Percentiles rank a stretch among this genome's conserved stretches.
phyloP scores from a whole-genome alignment of 2,888 invertebrate species.

The Abrostola tripartita region DNA sequence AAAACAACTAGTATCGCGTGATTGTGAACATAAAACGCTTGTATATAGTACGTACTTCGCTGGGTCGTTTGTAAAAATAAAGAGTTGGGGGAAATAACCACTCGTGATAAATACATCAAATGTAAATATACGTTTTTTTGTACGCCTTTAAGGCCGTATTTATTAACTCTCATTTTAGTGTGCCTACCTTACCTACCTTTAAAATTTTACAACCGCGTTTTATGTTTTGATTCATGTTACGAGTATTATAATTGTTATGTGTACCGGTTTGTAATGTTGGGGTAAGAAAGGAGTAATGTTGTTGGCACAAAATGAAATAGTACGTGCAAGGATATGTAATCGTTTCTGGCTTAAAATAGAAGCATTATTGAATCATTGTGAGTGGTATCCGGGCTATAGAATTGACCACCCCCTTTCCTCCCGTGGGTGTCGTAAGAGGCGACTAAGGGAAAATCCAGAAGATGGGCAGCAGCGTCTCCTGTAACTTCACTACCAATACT shows the following conservation, averaged over 20 bases:
- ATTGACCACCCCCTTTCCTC: too few relatives aligned
- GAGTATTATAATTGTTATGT: constrained; percentile 20
- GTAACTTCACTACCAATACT: too few relatives aligned
- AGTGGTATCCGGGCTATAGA: too few relatives aligned
- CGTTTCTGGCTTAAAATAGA: neutral
- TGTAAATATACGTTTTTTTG: constrained; percentile 27
- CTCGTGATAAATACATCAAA: constrained; percentile 56
- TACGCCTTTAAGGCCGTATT: constrained; percentile 13
- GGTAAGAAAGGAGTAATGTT: constrained; percentile 7
- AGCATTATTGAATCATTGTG: too few relatives aligned
- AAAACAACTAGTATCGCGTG: constrained; percentile 49
- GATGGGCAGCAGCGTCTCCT: too few relatives aligned
- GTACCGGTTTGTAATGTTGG: constrained; percentile 1
- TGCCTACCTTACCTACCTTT: constrained; percentile 5
- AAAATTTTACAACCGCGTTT: constrained; percentile 33
- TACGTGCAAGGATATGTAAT: neutral
- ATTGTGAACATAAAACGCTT: constrained; percentile 35
- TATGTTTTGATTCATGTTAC: constrained; percentile 26
- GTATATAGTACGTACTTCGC: constrained; percentile 37
- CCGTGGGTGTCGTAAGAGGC: too few relatives aligned
- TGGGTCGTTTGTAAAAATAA: constrained; percentile 52
- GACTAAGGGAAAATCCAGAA: too few relatives aligned
- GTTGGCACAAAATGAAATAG: neutral
- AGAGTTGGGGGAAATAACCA: constrained; percentile 43
- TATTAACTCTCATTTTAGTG: constrained; percentile 28